phyloP scores from a whole-genome alignment of 1,140 invertebrate genomes.

The Saccostrea glomerata region DNA sequence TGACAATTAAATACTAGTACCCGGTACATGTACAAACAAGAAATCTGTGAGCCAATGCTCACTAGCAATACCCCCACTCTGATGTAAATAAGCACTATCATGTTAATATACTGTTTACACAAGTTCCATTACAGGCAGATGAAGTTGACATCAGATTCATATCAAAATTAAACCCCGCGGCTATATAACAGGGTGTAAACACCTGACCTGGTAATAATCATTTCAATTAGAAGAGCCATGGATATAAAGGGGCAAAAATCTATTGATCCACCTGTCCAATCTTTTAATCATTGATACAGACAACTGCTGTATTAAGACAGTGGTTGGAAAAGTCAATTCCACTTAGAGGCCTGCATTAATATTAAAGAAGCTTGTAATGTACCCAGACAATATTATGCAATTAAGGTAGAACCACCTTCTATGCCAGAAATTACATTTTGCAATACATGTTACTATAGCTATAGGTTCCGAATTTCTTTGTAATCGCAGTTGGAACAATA shows the following conservation, averaged over 20 bases:
- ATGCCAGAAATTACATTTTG: background rate
- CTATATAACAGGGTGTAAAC: constrained; percentile 2
- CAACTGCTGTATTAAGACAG: background rate
- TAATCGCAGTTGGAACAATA: background rate
- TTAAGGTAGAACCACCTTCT: background rate
- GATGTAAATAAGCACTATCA: too few species aligned
- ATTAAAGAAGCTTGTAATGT: constrained; percentile 10
- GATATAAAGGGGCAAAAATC: background rate
- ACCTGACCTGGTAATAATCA: constrained; percentile 25
- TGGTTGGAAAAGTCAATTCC: constrained; percentile 21
- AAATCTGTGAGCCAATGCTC: too few species aligned
- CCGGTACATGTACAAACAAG: too few species aligned
- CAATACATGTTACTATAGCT: background rate
- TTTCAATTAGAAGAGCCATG: background rate
- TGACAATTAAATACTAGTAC: too few species aligned
- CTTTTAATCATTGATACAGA: constrained; percentile 30
- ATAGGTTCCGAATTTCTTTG: background rate
- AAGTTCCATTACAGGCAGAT: too few species aligned
- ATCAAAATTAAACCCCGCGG: background rate
- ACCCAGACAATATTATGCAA: constrained; percentile 10
- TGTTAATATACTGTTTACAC: too few species aligned
- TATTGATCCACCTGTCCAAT: constrained; percentile 30
- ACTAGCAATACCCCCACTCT: too few species aligned
- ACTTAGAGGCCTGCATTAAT: constrained; percentile 1
- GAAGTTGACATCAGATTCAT: too few species aligned